Percentiles rank a stretch among this genome's conserved stretches.
phyloP scores from a whole-genome alignment of 2,797 vertebrate genomes.

The Malurus leucopterus region DNA sequence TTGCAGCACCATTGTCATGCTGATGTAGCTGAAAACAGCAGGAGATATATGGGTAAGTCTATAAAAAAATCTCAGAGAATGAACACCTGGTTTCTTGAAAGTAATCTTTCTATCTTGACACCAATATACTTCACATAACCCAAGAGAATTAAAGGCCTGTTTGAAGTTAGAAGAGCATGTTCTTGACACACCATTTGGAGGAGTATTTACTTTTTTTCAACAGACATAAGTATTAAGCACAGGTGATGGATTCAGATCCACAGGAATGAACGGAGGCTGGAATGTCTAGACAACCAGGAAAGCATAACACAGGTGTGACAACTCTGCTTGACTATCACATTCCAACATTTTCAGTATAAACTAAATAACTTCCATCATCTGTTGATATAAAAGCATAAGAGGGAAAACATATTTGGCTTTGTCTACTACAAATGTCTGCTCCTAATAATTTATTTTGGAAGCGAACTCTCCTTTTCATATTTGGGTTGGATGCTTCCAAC shows the following conservation, averaged over 20 bases:
- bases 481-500: constrained; percentile 41
- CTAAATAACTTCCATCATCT: constrained; percentile 47
- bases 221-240: constrained; percentile 33
- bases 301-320: constrained; percentile 64
- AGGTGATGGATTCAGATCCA: constrained; percentile 52
- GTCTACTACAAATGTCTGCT: constrained; percentile 39
- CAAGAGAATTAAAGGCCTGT: constrained; percentile 40
- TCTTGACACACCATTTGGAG: constrained; percentile 46
- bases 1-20: background rate
- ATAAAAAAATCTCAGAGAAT: background rate
- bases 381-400: constrained; percentile 53
- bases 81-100: constrained; percentile 48
- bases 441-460: constrained; percentile 54
- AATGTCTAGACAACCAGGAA: constrained; percentile 60
- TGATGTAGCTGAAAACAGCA: background rate
- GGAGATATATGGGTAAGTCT: background rate
- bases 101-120: constrained; percentile 57
- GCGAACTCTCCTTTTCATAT: constrained; percentile 18
- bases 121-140: constrained; percentile 33
- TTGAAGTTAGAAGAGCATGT: constrained; percentile 51
- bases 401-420: constrained; percentile 53
- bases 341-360: constrained; percentile 55
- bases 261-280: constrained; percentile 46
- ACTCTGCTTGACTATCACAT: constrained; percentile 42
- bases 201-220: constrained; percentile 45